These are phyloP conservation scores for Choloepus hoffmanni DNA, from an alignment of 2,113 vertebrate genomes.

Conservation along the genomic window DNA sequence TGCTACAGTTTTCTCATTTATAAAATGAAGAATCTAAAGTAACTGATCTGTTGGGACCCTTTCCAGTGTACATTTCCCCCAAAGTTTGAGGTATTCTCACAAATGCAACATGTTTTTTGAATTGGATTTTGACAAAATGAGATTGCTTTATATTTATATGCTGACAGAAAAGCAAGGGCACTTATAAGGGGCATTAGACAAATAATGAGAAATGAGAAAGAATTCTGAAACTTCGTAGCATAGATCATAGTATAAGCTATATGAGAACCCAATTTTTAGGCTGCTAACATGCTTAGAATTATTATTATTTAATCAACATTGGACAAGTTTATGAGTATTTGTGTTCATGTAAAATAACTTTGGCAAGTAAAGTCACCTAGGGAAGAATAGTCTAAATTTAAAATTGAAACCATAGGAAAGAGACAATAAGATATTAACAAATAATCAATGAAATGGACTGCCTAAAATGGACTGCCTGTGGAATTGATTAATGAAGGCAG, in stretches of 20 bases:
- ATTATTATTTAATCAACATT: neutral
- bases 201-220: neutral
- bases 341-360: neutral
- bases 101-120: neutral
- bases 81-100: neutral
- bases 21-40: neutral
- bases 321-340: conserved; percentile 2
- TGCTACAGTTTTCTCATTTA: neutral
- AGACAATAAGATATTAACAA: neutral
- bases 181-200: neutral
- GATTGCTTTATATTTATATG: neutral
- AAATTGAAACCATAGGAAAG: neutral
- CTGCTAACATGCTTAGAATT: neutral
- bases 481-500: neutral
- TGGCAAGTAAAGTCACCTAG: neutral
- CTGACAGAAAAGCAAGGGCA: neutral
- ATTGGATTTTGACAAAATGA: neutral
- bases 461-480: neutral
- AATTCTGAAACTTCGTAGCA: neutral
- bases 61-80: neutral
- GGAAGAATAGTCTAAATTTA: neutral
- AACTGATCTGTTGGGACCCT: neutral
- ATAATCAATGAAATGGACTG: neutral
- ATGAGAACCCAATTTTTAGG: neutral
- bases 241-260: neutral